Percentiles rank a stretch among this genome's conserved stretches.
Evolutionary conservation across 2,113 vertebrate species (phyloP).

Genomic region (Pleuronectes platessa): DNA sequence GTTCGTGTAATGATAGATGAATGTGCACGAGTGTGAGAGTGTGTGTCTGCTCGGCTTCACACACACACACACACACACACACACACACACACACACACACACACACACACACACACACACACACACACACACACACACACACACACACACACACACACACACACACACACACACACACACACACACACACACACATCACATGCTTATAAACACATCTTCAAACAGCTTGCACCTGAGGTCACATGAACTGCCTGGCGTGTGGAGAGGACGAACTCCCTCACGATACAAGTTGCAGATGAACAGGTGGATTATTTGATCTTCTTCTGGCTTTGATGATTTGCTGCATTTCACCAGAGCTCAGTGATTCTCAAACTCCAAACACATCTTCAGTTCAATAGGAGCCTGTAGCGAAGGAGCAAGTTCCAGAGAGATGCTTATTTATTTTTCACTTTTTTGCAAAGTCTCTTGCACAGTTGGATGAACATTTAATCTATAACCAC

Average conservation of each 20-base stretch:
- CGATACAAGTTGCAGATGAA: slow-evolving; percentile 1
- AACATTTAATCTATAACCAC: no score
- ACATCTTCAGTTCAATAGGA: neutral
- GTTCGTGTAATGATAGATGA: neutral
- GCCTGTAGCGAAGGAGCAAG: neutral
- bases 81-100: neutral
- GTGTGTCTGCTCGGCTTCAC: neutral
- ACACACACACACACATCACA: neutral
- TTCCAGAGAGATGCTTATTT: neutral
- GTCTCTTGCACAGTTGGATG: no score
- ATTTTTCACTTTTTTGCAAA: neutral
- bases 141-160: neutral
- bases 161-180: neutral
- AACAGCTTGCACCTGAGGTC: slow-evolving; percentile 29
- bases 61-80: neutral
- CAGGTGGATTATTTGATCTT: slow-evolving; percentile 3
- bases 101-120: neutral
- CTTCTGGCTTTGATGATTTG: slow-evolving; percentile 1
- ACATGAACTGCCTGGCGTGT: neutral
- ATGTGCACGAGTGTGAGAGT: neutral
- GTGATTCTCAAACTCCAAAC: neutral
- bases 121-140: neutral
- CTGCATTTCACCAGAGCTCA: neutral
- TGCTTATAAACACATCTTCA: slow-evolving; percentile 13
- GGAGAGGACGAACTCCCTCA: neutral